Evolutionary conservation across 2,113 vertebrate species (phyloP).

Genomic region (Bubo bubo): DNA sequence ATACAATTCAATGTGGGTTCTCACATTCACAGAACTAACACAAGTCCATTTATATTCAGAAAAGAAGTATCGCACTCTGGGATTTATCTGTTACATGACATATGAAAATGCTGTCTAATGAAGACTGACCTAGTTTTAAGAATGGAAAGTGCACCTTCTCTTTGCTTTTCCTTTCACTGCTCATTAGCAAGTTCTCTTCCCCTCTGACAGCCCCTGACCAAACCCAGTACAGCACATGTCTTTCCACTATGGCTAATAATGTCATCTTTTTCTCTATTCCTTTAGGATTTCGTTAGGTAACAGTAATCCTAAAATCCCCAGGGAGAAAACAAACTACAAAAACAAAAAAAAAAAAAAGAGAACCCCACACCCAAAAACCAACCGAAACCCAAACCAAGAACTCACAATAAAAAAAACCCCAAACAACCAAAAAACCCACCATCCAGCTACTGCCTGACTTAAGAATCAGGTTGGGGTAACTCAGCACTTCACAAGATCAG

Average conservation of each 20-base stretch:
- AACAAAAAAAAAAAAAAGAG: not conserved
- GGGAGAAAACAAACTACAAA: not conserved
- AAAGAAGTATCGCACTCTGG: not conserved
- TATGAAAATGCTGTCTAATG: not conserved
- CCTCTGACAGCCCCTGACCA: not conserved
- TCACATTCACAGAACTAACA: not conserved
- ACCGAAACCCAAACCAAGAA: not conserved
- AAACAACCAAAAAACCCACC: not conserved
- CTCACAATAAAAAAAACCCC: not conserved
- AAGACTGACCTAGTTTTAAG: not conserved
- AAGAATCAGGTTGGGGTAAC: not conserved
- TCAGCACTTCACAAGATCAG: not conserved
- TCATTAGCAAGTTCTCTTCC: not conserved
- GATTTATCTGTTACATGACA: not conserved
- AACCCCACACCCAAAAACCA: not conserved
- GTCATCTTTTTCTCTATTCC: not conserved
- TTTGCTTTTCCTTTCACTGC: not conserved
- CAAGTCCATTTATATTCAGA: not conserved
- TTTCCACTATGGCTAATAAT: not conserved
- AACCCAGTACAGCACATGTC: not conserved
- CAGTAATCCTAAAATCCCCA: not conserved
- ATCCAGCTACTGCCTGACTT: not conserved
- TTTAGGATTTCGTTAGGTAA: not conserved
- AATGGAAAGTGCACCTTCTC: not conserved
- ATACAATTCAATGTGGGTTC: not conserved